Evolutionary conservation across 1,140 invertebrate species (phyloP).

Genomic region (Macrobrachium rosenbergii): DNA sequence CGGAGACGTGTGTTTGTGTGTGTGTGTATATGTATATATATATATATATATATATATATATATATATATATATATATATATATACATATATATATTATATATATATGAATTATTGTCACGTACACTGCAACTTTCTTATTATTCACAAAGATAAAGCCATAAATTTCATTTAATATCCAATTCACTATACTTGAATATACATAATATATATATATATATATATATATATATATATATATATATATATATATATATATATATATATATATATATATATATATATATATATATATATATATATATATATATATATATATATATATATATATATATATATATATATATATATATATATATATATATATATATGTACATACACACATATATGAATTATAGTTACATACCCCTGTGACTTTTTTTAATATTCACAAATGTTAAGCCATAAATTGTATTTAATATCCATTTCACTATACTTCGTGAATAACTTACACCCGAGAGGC

Average conservation of each 20-base stretch:
- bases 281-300: conserved; percentile 15
- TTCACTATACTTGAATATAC: no score
- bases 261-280: conserved; percentile 10
- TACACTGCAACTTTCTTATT: no score
- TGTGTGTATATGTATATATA: not conserved
- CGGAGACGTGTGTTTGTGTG: not conserved
- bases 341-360: not conserved
- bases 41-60: conserved; percentile 6
- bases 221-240: conserved; percentile 5
- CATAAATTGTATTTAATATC: no score
- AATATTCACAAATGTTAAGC: no score
- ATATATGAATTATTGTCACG: no score
- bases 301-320: conserved; percentile 13
- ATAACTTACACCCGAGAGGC: no score
- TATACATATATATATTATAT: not conserved
- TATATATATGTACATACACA: not conserved
- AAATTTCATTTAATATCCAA: no score
- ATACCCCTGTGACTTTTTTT: no score
- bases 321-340: conserved; percentile 9
- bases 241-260: conserved; percentile 1
- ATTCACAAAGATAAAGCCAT: no score
- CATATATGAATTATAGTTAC: no score
- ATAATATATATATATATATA: not conserved
- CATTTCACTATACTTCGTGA: no score
- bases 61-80: not conserved